phyloP scores from a whole-genome alignment of 2,113 vertebrate species.

The Dipodomys stephensi region DNA sequence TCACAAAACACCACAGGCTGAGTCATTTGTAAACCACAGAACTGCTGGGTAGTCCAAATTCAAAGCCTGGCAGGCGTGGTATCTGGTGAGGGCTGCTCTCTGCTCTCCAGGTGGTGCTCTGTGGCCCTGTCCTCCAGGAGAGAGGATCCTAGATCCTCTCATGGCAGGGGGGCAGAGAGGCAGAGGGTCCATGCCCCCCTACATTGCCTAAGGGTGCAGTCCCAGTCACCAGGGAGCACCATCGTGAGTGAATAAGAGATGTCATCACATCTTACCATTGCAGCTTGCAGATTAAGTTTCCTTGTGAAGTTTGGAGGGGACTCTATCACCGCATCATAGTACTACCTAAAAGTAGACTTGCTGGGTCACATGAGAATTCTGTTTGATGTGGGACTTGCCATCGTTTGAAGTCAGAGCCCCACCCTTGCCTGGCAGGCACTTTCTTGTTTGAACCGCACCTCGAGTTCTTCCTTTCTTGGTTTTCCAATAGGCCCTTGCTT shows the following conservation, averaged over 20 bases:
- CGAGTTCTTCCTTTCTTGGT: too few species aligned
- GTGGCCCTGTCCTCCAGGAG: background rate
- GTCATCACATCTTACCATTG: background rate
- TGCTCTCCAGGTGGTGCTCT: background rate
- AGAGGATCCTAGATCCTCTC: background rate
- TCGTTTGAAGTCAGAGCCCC: too few species aligned
- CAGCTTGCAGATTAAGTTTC: background rate
- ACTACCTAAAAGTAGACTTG: accelerated
- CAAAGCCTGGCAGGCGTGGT: background rate
- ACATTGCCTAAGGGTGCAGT: too few species aligned
- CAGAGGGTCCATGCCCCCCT: background rate
- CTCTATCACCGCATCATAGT: too few species aligned
- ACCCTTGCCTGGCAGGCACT: too few species aligned
- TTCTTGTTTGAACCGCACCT: too few species aligned
- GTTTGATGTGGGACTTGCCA: too few species aligned
- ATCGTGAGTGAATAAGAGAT: too few species aligned
- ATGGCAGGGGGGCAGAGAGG: background rate
- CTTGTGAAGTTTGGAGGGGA: background rate
- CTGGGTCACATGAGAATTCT: background rate
- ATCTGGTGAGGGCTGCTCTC: background rate
- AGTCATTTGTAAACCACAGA: background rate
- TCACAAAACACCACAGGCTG: background rate
- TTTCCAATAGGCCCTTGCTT: too few species aligned
- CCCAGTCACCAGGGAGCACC: background rate
- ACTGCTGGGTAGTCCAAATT: too few species aligned